Percentiles rank a stretch among this genome's conserved stretches.
Evolutionary conservation across 2,888 invertebrate species (phyloP).

Genomic region (Torymus tubicola): DNA sequence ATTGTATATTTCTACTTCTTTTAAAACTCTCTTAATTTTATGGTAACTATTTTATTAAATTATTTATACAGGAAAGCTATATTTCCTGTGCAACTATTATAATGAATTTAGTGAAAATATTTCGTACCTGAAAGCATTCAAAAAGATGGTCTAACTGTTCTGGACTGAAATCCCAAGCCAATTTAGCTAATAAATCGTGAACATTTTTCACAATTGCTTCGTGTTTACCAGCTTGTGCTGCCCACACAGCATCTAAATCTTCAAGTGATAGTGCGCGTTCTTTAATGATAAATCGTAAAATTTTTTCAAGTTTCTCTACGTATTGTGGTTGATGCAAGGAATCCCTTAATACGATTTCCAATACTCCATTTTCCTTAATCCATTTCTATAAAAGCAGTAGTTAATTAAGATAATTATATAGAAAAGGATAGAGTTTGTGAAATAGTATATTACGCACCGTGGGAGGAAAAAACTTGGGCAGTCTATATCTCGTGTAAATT

Average conservation of each 20-base stretch:
- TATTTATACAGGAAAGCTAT: conserved; percentile 26
- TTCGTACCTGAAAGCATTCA: conserved; percentile 89
- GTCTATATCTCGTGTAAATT: too few species aligned
- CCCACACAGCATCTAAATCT: conserved; percentile 97
- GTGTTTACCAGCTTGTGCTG: conserved; percentile 97
- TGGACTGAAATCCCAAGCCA: conserved; percentile 98
- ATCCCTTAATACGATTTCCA: conserved; percentile 96
- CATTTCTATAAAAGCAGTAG: conserved; percentile 82
- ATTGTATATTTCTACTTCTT: conserved; percentile 24
- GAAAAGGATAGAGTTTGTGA: conserved; percentile 1
- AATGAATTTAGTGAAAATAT: not conserved
- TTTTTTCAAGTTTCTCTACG: conserved; percentile 98
- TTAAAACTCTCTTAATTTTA: conserved; percentile 6
- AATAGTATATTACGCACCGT: conserved; percentile 21
- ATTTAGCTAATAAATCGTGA: conserved; percentile 95
- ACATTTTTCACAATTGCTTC: conserved; percentile 99
- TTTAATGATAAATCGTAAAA: conserved; percentile 97
- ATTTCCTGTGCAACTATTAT: conserved; percentile 36
- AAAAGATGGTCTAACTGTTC: conserved; percentile 98
- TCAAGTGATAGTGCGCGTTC: conserved; percentile 91
- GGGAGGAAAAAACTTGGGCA: too few species aligned
- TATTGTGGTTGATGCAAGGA: conserved; percentile 98
- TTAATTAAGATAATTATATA: conserved; percentile 24
- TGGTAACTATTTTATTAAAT: not conserved
- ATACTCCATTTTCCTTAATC: conserved; percentile 96